Evolutionary conservation across 92 coral and sea anemone species (phyloP).

Genomic region (Nematostella vectensis): DNA sequence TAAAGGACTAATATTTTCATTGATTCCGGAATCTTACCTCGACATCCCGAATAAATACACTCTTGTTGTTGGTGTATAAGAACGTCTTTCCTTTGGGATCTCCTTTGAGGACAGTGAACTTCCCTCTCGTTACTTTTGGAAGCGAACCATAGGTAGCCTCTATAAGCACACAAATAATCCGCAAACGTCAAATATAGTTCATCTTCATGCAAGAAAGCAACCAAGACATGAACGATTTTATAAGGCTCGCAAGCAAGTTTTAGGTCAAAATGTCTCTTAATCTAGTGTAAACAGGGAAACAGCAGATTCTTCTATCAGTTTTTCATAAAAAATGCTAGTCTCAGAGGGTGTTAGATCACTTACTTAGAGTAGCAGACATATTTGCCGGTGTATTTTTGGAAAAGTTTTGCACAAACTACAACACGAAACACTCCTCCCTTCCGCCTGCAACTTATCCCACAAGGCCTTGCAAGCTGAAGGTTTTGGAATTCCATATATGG

Average conservation of each 20-base stretch:
- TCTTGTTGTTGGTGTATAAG: constrained; percentile 71
- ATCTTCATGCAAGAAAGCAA: background rate
- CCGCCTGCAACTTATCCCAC: background rate
- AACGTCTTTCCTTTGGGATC: constrained; percentile 94
- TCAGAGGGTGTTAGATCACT: constrained; percentile 4
- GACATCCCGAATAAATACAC: constrained; percentile 81
- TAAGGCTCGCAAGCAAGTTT: background rate
- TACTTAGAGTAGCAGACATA: constrained; percentile 25
- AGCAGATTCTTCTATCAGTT: too few species aligned
- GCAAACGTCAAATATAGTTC: background rate
- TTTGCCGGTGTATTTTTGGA: constrained; percentile 5
- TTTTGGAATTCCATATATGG: too few species aligned
- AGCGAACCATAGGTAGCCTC: constrained; percentile 62
- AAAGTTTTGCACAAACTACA: too few species aligned
- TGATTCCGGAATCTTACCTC: constrained; percentile 58
- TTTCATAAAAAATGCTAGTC: too few species aligned
- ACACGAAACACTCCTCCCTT: constrained; percentile 1
- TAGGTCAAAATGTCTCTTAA: too few species aligned
- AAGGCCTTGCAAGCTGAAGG: background rate
- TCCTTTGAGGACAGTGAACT: constrained; percentile 60
- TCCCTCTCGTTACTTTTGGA: constrained; percentile 72
- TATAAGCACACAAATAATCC: constrained; percentile 27
- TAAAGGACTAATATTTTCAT: too few species aligned
- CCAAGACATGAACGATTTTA: too few species aligned
- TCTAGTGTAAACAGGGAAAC: too few species aligned